Evolutionary conservation across 2,113 vertebrate species (phyloP).

Genomic region (Tyrannus savana): DNA sequence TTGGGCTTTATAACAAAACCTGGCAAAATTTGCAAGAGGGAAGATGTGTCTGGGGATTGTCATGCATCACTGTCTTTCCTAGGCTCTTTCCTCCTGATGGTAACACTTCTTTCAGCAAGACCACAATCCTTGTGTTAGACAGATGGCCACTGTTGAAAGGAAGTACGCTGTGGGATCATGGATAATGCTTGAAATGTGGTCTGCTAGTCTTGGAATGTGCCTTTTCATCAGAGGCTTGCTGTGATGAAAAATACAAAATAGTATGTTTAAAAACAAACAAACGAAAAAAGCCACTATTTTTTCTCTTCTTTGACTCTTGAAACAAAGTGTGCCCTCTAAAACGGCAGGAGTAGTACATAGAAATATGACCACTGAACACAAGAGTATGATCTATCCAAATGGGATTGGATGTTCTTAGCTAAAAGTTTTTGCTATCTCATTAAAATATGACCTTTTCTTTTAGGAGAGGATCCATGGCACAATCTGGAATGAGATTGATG

Average conservation of each 20-base stretch:
- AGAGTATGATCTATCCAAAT: not conserved
- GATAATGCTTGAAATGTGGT: not conserved
- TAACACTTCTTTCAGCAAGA: not conserved
- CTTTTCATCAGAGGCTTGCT: not conserved
- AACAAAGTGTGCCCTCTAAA: not conserved
- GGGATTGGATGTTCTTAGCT: not conserved
- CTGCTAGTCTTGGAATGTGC: not conserved
- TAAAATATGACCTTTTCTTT: not conserved
- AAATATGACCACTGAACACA: not conserved
- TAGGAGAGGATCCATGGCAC: conserved; percentile 92
- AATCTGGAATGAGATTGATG: conserved; percentile 95
- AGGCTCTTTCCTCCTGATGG: not conserved
- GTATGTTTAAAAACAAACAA: not conserved
- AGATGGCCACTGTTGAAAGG: not conserved
- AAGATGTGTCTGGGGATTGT: not conserved
- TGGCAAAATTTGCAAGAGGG: not conserved
- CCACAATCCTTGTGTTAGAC: not conserved
- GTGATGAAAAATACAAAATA: not conserved
- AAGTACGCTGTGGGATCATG: not conserved
- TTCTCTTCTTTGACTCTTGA: not conserved
- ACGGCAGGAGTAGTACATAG: not conserved
- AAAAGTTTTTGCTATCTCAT: not conserved
- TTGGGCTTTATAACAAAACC: not conserved
- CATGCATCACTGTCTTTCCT: not conserved
- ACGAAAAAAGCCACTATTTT: not conserved